A percentile compares a stretch with the other conserved stretches of the same genome.
These are phyloP conservation scores for Agelastica alni DNA, from an alignment of 2,888 invertebrate genomes.

Conservation along the genomic window DNA sequence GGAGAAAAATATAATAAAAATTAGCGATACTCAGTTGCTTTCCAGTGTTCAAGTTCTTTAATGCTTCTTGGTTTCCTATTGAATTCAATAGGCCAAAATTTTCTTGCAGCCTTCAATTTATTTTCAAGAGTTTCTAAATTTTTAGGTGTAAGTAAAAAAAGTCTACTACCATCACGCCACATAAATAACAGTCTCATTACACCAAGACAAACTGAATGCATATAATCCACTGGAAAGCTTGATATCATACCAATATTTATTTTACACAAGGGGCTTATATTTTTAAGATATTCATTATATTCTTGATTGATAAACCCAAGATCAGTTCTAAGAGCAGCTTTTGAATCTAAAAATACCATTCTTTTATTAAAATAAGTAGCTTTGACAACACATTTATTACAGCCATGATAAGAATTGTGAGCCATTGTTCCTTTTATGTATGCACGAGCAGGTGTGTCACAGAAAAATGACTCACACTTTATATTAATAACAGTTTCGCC, in stretches of 20 bases:
- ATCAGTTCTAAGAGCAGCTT: slow-evolving; percentile 7
- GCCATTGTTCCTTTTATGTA: slow-evolving; percentile 13
- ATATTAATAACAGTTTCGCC: slow-evolving; percentile 8
- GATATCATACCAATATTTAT: slow-evolving; percentile 15
- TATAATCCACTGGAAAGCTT: slow-evolving; percentile 9
- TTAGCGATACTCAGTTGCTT: slow-evolving; percentile 37
- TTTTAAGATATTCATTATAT: slow-evolving; percentile 33
- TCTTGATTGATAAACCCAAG: slow-evolving; percentile 16
- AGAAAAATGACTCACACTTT: slow-evolving; percentile 8
- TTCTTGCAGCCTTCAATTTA: too few species aligned
- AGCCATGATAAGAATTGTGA: slow-evolving; percentile 16
- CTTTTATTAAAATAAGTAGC: too few species aligned
- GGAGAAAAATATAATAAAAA: slow-evolving; percentile 38
- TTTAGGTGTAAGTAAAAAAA: not conserved
- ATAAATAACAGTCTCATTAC: slow-evolving; percentile 8
- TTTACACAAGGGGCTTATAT: slow-evolving; percentile 26
- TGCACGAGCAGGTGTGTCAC: slow-evolving; percentile 13
- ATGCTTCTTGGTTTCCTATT: slow-evolving; percentile 36
- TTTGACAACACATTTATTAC: too few species aligned
- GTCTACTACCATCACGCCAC: not conserved
- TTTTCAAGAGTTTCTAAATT: slow-evolving; percentile 9
- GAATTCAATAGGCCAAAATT: slow-evolving; percentile 38
- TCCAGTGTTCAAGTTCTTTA: slow-evolving; percentile 33
- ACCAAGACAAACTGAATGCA: slow-evolving; percentile 12
- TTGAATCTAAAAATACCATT: not conserved